Evolutionary conservation across 2,888 invertebrate species (phyloP), one percentile per base, ranked within the genome.

Genomic region (Drosophila atripex): DNA sequence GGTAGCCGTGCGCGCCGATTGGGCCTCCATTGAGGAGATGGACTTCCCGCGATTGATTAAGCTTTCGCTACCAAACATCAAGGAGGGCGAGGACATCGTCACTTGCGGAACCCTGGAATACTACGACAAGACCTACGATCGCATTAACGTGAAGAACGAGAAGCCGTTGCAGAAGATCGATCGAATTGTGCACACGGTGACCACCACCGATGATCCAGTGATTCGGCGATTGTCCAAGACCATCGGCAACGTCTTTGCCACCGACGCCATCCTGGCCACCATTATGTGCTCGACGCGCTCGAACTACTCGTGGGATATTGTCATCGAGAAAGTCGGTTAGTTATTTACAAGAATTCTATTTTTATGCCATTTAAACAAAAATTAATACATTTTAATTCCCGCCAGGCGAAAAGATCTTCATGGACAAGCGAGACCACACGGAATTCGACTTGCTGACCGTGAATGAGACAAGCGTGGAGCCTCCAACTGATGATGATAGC

Each of bases 261-360:
- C 99, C 3, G 99, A 99, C 92, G 96, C 98, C 23, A 99, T 99
- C 89, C 92, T 99, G 89, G 98, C 99, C 0, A 98, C 99, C 1
- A 95, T 99, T 79, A 99, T 99, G 99, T 98, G 99, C 92, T 97
- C 98, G 91, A 98, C 99, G 2, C 95, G 99, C 32, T 99, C 99
- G 41, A 97, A 97, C 90, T 99, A 99, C 92, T 99, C 99, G 0
- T 99, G 99, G 99, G 99, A 99, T 91, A 98, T 99, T 89, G 97
- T 99, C 53, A 98, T 99, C 87, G 97, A 98, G 90, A 98, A 98
- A 92, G 96, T 97, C 89, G 97, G 95, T 94, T 88, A 88, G 91
- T 88, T 59, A 2, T 7, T n/a, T 8, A 7, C 0, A 2, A 38
- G 2, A 8, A 6, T 38, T 38, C 0, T 6, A 5, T 5, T n/a